Evolutionary conservation across 2,113 vertebrate genomes (phyloP).

Genomic region (Nipponia nippon): DNA sequence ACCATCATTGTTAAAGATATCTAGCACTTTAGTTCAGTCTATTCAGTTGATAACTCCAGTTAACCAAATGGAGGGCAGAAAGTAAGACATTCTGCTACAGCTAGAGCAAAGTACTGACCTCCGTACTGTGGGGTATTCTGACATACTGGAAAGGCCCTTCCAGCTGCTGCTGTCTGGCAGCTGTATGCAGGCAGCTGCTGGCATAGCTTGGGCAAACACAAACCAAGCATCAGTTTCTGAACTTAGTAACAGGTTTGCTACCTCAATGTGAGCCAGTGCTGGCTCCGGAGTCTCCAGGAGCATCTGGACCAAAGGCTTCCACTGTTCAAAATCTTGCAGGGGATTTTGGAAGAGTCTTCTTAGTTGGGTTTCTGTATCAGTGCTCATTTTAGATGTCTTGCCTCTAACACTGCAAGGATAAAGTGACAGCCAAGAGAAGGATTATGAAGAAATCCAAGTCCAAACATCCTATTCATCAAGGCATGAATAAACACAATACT

Average conservation of each 20-base stretch:
- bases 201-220: not conserved
- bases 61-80: not conserved
- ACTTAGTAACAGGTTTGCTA: conserved; percentile 24
- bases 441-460: conserved; percentile 10
- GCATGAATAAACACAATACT: not conserved
- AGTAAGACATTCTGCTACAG: not conserved
- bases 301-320: conserved; percentile 76
- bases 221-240: not conserved
- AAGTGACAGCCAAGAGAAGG: not conserved
- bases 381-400: conserved; percentile 74
- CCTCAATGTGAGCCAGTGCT: conserved; percentile 82
- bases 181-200: not conserved
- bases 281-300: conserved; percentile 81
- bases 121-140: not conserved
- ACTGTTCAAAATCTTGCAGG: conserved; percentile 77
- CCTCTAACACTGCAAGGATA: conserved; percentile 78
- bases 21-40: not conserved
- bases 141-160: not conserved
- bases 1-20: not conserved
- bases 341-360: conserved; percentile 79
- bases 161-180: not conserved
- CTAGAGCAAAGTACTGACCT: not conserved
- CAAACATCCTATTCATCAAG: not conserved
- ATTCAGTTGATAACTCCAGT: not conserved
- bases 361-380: conserved; percentile 70